These are phyloP conservation scores for Hylyphantes graminicola DNA, from an alignment of 1,140 invertebrate species.

Conservation along the genomic window DNA sequence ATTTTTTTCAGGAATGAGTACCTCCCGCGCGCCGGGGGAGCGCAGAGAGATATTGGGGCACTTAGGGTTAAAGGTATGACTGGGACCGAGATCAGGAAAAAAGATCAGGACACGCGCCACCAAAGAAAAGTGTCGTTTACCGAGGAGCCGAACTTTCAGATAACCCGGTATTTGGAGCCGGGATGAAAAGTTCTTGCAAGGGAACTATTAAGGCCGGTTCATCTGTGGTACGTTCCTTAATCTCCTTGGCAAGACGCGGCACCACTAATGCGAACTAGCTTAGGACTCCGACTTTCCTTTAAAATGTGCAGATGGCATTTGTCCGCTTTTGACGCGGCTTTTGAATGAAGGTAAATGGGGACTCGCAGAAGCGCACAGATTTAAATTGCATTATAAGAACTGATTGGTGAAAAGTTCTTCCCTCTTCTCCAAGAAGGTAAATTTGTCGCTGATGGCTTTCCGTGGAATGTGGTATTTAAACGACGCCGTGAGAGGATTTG, in stretches of 20 bases:
- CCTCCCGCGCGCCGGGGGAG: conserved; percentile 32
- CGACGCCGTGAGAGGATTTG: conserved; percentile 45
- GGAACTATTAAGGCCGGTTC: conserved; percentile 56
- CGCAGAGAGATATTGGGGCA: conserved; percentile 55
- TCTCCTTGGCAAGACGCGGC: conserved; percentile 35
- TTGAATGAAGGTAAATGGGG: conserved; percentile 47
- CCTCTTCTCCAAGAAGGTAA: too few relatives aligned
- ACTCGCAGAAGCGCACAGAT: conserved; percentile 37
- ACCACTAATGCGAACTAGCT: conserved; percentile 48
- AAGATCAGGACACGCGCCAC: conserved; percentile 38
- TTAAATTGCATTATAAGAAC: conserved; percentile 60
- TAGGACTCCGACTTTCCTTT: conserved; percentile 13
- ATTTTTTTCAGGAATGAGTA: conserved; percentile 59
- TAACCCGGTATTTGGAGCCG: conserved; percentile 51
- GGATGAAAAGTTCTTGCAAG: conserved; percentile 57
- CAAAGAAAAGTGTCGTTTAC: conserved; percentile 57
- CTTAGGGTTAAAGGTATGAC: conserved; percentile 58
- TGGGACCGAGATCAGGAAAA: conserved; percentile 39
- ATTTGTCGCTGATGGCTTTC: conserved; percentile 28
- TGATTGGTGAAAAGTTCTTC: conserved; percentile 57
- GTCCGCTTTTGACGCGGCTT: conserved; percentile 48
- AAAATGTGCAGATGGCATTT: conserved; percentile 49
- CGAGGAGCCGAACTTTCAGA: conserved; percentile 53
- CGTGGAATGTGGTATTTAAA: conserved; percentile 55
- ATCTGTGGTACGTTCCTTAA: conserved; percentile 39